Base-by-base conservation (phyloP, 2,888 invertebrate genomes). In the Athalia rosae region DNA sequence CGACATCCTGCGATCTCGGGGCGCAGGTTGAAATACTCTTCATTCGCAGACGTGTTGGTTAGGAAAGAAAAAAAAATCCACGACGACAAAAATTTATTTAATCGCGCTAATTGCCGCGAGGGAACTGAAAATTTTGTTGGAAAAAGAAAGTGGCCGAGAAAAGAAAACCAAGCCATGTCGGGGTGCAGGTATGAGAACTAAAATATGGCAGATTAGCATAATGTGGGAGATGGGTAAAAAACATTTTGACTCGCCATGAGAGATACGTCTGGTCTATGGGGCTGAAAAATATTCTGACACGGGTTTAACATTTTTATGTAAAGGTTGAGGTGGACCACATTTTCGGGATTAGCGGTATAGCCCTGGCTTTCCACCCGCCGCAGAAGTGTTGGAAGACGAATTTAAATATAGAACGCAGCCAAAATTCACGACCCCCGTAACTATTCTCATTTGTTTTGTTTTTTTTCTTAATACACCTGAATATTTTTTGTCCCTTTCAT, bases 141-240 rank as follows among this genome's bases (percentile, higher is more conserved):
- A 3, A 4, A n/a, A 7, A 13, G 7, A 13, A 59, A 59, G 4
- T 13, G 59, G 59, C 9, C 11, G 8, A 59, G 13, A 5, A 59
- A 5, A n/a, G 28, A 71, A 58, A 71, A 43, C 13, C 9, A 71
- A 13, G 45, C 41, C 43, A 71, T 28, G 43, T 28, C 28, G 13
- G 71, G 45, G 43, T 8, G 58, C 81, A 76, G 80, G 79, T 82
- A 80, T 78, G 82, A 82, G 82, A 81, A 80, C 82, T 80, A 79
- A 83, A 83, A 82, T 82, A 82, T 69, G 79, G 62, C 43, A 80
- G 84, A 84, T 85, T 85, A 85, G 78, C 84, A 83, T 84, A 84
- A 85, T 80, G 78, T 79, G 78, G 78, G 76, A 79, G 78, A 69
- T 69, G 62, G 76, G 61, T 74, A 67, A 74, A 74, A 78, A 82